These are phyloP conservation scores for Acipenser oxyrinchus DNA, from an alignment of 2,797 vertebrate species.

Conservation along the genomic window DNA sequence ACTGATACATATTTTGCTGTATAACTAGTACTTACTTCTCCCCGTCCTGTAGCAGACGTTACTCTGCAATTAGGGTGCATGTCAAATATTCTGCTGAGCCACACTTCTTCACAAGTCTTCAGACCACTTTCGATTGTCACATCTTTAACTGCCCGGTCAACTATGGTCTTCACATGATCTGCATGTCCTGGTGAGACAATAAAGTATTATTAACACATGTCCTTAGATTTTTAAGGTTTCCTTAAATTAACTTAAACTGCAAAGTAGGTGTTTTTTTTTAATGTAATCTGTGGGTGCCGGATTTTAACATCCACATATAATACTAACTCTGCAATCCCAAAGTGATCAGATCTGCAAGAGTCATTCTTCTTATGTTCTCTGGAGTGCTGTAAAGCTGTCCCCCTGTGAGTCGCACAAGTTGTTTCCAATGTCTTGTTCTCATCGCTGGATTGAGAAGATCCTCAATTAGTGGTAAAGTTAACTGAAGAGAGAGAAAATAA, in stretches of 20 bases:
- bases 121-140: constrained; percentile 17
- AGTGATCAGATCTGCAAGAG: constrained; percentile 18
- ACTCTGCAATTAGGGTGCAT: constrained; percentile 14
- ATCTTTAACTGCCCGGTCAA: constrained; percentile 17
- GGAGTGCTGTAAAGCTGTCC: constrained; percentile 20
- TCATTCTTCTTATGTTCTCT: constrained; percentile 17
- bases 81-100: constrained; percentile 20
- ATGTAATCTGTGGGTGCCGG: no score
- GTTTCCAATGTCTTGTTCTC: constrained; percentile 27
- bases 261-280: no score
- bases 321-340: not conserved
- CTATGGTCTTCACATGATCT: constrained; percentile 16
- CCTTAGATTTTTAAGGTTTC: no score
- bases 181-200: constrained; percentile 9
- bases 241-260: no score
- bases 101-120: constrained; percentile 24
- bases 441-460: constrained; percentile 21
- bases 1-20: not conserved
- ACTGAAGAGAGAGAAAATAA: constrained; percentile 5
- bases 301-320: no score
- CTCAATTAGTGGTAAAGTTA: constrained; percentile 23
- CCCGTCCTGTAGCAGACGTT: constrained; percentile 8
- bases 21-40: constrained; percentile 8
- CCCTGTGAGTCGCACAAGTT: constrained; percentile 25
- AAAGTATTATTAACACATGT: constrained; percentile 1